A percentile compares a stretch with the other conserved stretches of the same genome.
Conservation (phyloP, 2,888 invertebrate genomes). For the Ectemnius lituratus region DNA sequence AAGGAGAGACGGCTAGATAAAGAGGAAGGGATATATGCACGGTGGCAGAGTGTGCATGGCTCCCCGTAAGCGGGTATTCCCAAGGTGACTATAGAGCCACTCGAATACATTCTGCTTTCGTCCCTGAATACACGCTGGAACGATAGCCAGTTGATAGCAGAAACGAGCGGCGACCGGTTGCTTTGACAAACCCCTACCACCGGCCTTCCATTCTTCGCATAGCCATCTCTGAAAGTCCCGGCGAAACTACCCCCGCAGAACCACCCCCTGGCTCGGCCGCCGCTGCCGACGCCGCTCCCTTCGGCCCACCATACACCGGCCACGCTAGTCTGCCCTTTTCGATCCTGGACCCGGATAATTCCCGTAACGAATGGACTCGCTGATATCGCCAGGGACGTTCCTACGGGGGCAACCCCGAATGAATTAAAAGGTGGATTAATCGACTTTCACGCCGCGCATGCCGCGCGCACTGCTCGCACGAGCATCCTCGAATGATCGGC, state of each 20-base stretch:
- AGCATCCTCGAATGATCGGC: conserved; percentile 22
- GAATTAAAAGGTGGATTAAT: conserved; percentile 68
- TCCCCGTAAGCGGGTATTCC: conserved; percentile 57
- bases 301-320: conserved; percentile 39
- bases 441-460: conserved; percentile 52
- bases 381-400: conserved; percentile 43
- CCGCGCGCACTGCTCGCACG: not conserved
- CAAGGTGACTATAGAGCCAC: conserved; percentile 63
- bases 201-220: conserved; percentile 11
- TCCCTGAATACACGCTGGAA: conserved; percentile 55
- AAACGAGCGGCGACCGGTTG: conserved; percentile 56
- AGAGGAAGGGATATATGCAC: no score
- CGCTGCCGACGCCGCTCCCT: conserved; percentile 20
- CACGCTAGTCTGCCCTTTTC: conserved; percentile 58
- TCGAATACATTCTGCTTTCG: conserved; percentile 62
- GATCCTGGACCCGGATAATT: conserved; percentile 65
- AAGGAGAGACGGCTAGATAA: no score
- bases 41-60: conserved; percentile 32
- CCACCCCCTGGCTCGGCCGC: conserved; percentile 17
- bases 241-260: conserved; percentile 3
- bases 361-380: conserved; percentile 62
- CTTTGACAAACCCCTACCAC: conserved; percentile 59
- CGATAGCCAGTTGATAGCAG: conserved; percentile 69
- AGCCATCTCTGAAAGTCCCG: conserved; percentile 21
- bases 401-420: conserved; percentile 35